phyloP scores from a whole-genome alignment of 2,113 vertebrate species.

The Zosterops pallidus region DNA sequence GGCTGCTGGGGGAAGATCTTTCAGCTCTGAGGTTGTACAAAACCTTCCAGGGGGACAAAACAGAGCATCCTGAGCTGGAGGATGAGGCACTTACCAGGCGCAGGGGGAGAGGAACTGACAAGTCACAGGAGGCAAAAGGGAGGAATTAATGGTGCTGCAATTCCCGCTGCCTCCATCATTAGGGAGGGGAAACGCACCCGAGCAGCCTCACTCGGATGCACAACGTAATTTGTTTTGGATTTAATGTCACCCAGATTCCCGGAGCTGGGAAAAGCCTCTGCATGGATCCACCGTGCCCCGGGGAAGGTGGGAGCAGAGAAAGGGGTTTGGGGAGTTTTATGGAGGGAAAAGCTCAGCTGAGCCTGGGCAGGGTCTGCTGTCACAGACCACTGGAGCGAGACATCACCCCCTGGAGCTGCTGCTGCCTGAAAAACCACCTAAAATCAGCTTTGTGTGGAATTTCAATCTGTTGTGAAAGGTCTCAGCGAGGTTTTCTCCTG shows the following conservation, averaged over 20 bases:
- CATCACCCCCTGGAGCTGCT: not conserved
- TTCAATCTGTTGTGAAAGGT: fast-evolving
- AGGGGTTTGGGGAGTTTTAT: not conserved
- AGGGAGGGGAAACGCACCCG: not conserved
- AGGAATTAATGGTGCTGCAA: slow-evolving; percentile 24
- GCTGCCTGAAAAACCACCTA: fast-evolving
- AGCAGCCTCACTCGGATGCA: not conserved
- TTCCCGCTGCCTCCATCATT: not conserved
- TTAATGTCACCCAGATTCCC: not conserved
- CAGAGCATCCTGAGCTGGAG: not conserved
- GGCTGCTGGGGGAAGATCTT: not conserved
- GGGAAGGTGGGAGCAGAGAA: not conserved
- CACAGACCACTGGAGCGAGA: not conserved
- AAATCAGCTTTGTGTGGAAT: fast-evolving
- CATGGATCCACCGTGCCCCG: fast-evolving
- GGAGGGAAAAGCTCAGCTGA: not conserved
- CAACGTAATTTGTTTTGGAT: not conserved
- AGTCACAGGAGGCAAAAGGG: not conserved
- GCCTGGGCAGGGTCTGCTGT: fast-evolving
- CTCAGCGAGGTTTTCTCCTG: not conserved
- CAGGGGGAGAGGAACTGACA: not conserved
- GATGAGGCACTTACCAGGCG: not conserved
- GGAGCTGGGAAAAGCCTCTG: not conserved
- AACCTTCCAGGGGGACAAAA: not conserved
- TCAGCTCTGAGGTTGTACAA: not conserved